Evolutionary conservation across 2,888 invertebrate species (phyloP).

Genomic region (Tachina fera): DNA sequence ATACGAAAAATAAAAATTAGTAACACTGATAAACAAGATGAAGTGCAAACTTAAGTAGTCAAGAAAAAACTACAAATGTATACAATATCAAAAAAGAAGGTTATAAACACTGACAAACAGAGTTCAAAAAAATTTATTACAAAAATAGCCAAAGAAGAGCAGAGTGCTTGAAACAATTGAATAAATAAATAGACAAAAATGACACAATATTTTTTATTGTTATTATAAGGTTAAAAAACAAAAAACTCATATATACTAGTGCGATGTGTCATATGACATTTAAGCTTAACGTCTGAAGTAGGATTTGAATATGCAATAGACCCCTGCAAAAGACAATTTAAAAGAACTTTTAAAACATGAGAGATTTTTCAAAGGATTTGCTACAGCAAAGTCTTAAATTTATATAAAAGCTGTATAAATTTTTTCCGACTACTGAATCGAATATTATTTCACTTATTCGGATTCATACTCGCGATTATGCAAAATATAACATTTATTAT

Average conservation of each 20-base stretch:
- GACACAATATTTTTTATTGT: constrained; percentile 50
- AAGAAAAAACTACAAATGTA: constrained; percentile 38
- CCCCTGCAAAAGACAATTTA: no score
- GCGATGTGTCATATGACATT: neutral
- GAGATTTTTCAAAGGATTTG: no score
- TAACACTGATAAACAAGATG: constrained; percentile 51
- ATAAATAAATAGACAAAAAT: constrained; percentile 61
- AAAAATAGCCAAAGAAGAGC: constrained; percentile 9
- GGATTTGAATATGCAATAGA: no score
- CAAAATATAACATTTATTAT: no score
- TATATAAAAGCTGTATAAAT: no score
- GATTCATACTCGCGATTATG: no score
- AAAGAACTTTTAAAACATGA: no score
- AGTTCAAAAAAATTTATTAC: neutral
- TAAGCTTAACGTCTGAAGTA: no score
- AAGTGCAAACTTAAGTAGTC: constrained; percentile 67
- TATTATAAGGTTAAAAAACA: neutral
- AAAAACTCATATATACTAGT: constrained; percentile 3
- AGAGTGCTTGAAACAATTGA: constrained; percentile 62
- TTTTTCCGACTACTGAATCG: no score
- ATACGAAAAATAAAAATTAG: neutral
- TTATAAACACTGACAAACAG: neutral
- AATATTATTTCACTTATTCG: no score
- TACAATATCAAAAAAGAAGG: constrained; percentile 12
- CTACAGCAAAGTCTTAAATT: no score